phyloP scores from a whole-genome alignment of 35 echinoderm and acorn worm genomes.

The Acanthaster planci region DNA sequence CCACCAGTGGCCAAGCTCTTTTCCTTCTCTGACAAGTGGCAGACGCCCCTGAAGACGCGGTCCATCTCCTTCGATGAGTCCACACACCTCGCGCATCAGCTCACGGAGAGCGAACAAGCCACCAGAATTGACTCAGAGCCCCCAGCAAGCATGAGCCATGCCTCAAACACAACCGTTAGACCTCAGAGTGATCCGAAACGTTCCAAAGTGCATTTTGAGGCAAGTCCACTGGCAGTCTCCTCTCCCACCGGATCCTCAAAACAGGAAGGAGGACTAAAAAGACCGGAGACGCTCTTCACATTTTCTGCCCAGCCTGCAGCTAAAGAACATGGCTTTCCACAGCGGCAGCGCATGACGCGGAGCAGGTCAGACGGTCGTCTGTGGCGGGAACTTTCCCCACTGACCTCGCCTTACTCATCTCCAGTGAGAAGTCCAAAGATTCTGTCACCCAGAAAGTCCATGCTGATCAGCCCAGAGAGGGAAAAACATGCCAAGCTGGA shows the following conservation, averaged over 20 bases:
- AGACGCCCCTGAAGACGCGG: constrained; percentile 2
- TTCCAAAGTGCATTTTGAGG: constrained; percentile 43
- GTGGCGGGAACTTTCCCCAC: background rate
- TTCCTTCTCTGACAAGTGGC: constrained; percentile 14
- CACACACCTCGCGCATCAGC: constrained; percentile 6
- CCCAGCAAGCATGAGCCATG: background rate
- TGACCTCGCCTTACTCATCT: constrained; percentile 8
- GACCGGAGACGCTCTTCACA: constrained; percentile 59
- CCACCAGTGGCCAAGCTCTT: constrained; percentile 5
- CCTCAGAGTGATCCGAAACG: constrained; percentile 15
- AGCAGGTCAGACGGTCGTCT: constrained; percentile 4
- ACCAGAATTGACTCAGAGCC: background rate
- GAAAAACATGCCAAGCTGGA: constrained; percentile 55
- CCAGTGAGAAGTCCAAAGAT: constrained; percentile 2
- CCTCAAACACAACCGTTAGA: background rate
- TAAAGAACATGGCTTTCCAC: constrained; percentile 4
- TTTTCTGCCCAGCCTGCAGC: constrained; percentile 39
- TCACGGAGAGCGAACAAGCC: background rate
- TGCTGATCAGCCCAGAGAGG: constrained; percentile 16
- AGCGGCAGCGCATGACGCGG: constrained; percentile 6
- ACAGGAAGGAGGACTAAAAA: constrained; percentile 32
- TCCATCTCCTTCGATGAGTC: constrained; percentile 22
- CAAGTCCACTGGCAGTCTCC: background rate
- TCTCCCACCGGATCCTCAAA: background rate
- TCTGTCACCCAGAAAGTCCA: constrained; percentile 25